Evolutionary conservation across 2,888 invertebrate species (phyloP).

Genomic region (Phyllotreta cruciferae): DNA sequence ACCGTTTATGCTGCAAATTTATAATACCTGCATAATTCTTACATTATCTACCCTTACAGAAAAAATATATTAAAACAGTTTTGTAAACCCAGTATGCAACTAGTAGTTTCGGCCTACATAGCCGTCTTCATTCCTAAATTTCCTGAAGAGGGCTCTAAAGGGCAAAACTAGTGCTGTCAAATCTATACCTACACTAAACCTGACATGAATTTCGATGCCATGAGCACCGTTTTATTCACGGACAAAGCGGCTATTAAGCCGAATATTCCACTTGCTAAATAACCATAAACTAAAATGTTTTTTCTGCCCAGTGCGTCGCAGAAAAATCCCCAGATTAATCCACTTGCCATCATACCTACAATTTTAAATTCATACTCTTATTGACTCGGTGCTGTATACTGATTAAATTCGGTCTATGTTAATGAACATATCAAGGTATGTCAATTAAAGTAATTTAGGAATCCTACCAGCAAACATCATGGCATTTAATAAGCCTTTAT

Average conservation of each 20-base stretch:
- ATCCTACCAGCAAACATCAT: constrained; percentile 73
- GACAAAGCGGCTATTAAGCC: constrained; percentile 70
- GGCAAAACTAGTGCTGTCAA: not conserved
- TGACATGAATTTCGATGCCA: constrained; percentile 74
- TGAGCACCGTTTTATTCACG: constrained; percentile 70
- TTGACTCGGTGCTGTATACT: no score
- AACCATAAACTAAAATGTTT: constrained; percentile 72
- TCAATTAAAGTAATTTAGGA: not conserved
- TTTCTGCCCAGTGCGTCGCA: constrained; percentile 76
- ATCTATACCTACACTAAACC: constrained; percentile 75
- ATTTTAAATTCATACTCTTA: not conserved
- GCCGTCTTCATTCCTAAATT: no score
- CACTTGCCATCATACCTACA: constrained; percentile 78
- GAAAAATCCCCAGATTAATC: constrained; percentile 78
- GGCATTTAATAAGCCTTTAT: constrained; percentile 76
- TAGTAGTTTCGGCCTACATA: no score
- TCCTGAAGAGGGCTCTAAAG: not conserved
- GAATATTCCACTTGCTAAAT: constrained; percentile 68
- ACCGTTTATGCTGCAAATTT: constrained; percentile 66
- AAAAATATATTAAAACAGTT: not conserved
- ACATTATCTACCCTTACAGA: no score
- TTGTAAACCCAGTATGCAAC: not conserved
- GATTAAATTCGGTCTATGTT: no score
- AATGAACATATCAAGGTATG: not conserved
- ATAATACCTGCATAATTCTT: not conserved